phyloP scores from a whole-genome alignment of 2,888 invertebrate species.

The Hydrotaea diabolus region DNA sequence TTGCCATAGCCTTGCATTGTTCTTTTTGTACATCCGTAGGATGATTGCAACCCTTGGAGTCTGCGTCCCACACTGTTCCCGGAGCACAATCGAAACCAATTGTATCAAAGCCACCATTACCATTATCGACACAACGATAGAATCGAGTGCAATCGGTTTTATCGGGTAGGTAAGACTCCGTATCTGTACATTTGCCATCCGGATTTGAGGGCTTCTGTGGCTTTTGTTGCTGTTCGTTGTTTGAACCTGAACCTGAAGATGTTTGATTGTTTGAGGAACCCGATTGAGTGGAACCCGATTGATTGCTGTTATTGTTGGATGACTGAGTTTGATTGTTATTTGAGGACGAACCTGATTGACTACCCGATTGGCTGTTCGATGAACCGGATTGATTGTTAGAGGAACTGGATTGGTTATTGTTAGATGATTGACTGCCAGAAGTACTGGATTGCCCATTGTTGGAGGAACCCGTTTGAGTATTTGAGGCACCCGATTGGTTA shows the following conservation, averaged over 20 bases:
- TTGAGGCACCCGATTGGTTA: slow-evolving; percentile 41
- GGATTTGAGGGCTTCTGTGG: slow-evolving; percentile 72
- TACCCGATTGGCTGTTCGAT: slow-evolving; percentile 48
- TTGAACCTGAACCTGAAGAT: slow-evolving; percentile 48
- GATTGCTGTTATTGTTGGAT: slow-evolving; percentile 65
- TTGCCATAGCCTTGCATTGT: slow-evolving; percentile 75
- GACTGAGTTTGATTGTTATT: slow-evolving; percentile 63
- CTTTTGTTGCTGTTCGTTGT: slow-evolving; percentile 33
- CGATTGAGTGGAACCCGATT: slow-evolving; percentile 46
- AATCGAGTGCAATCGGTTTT: slow-evolving; percentile 84
- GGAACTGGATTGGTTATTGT: slow-evolving; percentile 42
- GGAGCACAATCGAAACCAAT: slow-evolving; percentile 85
- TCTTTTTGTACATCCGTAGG: slow-evolving; percentile 77
- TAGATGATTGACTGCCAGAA: slow-evolving; percentile 58
- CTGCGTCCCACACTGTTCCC: slow-evolving; percentile 85
- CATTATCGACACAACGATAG: slow-evolving; percentile 86
- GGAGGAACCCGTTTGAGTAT: slow-evolving; percentile 42
- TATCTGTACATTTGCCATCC: slow-evolving; percentile 79
- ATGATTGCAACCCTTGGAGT: slow-evolving; percentile 76
- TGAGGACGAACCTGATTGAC: slow-evolving; percentile 61
- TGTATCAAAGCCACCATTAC: slow-evolving; percentile 83
- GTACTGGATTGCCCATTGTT: slow-evolving; percentile 65
- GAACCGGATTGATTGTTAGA: slow-evolving; percentile 60
- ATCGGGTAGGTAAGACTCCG: slow-evolving; percentile 81
- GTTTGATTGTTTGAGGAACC: slow-evolving; percentile 32